phyloP scores from a whole-genome alignment of 2,888 invertebrate species.

The Chironomus riparius region DNA sequence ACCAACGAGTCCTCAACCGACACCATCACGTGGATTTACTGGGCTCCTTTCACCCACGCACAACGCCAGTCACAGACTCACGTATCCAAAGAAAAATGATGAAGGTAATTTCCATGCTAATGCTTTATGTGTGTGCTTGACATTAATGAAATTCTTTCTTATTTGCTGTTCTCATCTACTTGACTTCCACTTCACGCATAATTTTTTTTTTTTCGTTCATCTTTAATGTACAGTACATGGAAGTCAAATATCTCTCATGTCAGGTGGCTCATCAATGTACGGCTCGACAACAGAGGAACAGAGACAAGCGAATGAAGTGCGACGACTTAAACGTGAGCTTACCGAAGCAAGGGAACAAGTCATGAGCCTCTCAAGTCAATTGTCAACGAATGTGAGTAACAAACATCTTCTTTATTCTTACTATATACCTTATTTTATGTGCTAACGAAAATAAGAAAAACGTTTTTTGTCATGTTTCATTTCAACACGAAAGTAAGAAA shows the following conservation, averaged over 20 bases:
- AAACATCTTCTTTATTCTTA: background rate
- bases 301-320: conserved; percentile 89
- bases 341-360: conserved; percentile 96
- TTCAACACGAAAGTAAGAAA: background rate
- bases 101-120: conserved; percentile 45
- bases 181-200: background rate
- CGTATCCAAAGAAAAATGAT: conserved; percentile 59
- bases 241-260: conserved; percentile 84
- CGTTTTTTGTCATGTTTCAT: background rate
- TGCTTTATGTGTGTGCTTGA: background rate
- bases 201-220: too few species aligned
- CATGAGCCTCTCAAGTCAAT: conserved; percentile 85
- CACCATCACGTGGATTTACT: conserved; percentile 38
- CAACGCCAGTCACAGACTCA: conserved; percentile 47
- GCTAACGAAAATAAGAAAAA: background rate
- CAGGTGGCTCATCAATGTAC: conserved; percentile 87
- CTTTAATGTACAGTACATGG: conserved; percentile 64
- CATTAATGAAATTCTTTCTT: background rate
- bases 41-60: conserved; percentile 54
- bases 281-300: conserved; percentile 73
- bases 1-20: conserved; percentile 62
- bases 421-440: background rate
- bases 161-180: too few species aligned
- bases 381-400: conserved; percentile 89
- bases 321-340: conserved; percentile 83